phyloP scores from a whole-genome alignment of 2,113 vertebrate species.

The Dasyurus viverrinus region DNA sequence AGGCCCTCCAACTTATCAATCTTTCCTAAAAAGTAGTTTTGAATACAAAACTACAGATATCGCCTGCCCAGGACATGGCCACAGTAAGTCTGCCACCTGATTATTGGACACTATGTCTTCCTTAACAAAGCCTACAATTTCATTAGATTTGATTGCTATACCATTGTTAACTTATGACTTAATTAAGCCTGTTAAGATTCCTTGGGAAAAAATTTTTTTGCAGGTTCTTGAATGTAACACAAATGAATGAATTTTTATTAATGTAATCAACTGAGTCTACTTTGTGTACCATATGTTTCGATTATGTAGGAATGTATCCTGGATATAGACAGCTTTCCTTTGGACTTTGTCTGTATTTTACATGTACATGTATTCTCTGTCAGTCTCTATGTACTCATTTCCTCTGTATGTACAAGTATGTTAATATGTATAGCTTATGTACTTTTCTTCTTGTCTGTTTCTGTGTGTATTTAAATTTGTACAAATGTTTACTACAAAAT shows the following conservation, averaged over 20 bases:
- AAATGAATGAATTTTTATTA: constrained; percentile 48
- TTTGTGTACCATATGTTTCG: constrained; percentile 45
- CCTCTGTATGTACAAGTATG: constrained; percentile 55
- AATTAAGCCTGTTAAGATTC: constrained; percentile 14
- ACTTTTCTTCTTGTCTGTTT: constrained; percentile 58
- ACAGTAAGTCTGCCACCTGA: neutral
- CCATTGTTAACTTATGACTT: neutral
- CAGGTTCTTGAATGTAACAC: constrained; percentile 53
- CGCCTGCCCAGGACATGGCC: neutral
- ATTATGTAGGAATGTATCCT: constrained; percentile 19
- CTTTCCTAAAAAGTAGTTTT: neutral
- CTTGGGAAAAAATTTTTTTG: neutral
- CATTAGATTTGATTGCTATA: neutral
- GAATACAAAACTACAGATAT: neutral
- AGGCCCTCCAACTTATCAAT: neutral
- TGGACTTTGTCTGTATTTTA: constrained; percentile 21
- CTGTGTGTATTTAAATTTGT: constrained; percentile 69
- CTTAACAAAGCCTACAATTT: neutral
- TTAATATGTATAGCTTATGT: constrained; percentile 52
- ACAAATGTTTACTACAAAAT: constrained; percentile 68
- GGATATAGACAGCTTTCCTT: neutral
- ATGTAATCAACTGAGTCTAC: constrained; percentile 26
- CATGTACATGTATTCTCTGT: constrained; percentile 49
- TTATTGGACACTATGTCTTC: neutral
- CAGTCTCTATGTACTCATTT: constrained; percentile 42